Evolutionary conservation across 2,113 vertebrate species (phyloP).

Genomic region (Lepisosteus osseus): DNA sequence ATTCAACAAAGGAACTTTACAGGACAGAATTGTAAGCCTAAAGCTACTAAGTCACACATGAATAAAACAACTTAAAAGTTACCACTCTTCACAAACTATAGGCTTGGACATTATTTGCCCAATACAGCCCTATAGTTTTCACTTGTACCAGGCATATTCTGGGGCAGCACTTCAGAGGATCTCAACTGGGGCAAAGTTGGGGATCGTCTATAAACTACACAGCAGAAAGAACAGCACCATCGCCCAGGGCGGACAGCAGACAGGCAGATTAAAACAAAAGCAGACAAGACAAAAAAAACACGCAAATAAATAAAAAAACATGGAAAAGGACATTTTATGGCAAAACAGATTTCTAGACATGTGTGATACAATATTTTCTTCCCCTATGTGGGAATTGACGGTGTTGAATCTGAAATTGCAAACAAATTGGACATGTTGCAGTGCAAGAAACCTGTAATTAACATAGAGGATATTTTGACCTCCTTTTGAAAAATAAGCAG

Average conservation of each 20-base stretch:
- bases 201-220: conserved; percentile 46
- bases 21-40: background rate
- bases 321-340: background rate
- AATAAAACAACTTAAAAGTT: conserved; percentile 35
- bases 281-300: conserved; percentile 15
- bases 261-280: conserved; percentile 17
- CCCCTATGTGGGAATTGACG: no score
- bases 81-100: conserved; percentile 47
- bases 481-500: no score
- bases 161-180: conserved; percentile 39
- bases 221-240: conserved; percentile 24
- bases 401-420: no score
- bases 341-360: no score
- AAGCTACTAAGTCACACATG: background rate
- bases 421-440: no score
- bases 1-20: background rate
- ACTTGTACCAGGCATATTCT: conserved; percentile 44
- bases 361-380: no score
- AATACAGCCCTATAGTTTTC: conserved; percentile 45
- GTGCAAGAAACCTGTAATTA: no score
- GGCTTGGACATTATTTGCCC: conserved; percentile 40
- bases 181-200: conserved; percentile 46
- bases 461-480: no score
- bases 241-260: conserved; percentile 27
- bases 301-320: conserved; percentile 13